Percentiles rank a stretch among this genome's conserved stretches.
phyloP scores from a whole-genome alignment of 1,140 invertebrate species.

The Zaprionus lachaisei region DNA sequence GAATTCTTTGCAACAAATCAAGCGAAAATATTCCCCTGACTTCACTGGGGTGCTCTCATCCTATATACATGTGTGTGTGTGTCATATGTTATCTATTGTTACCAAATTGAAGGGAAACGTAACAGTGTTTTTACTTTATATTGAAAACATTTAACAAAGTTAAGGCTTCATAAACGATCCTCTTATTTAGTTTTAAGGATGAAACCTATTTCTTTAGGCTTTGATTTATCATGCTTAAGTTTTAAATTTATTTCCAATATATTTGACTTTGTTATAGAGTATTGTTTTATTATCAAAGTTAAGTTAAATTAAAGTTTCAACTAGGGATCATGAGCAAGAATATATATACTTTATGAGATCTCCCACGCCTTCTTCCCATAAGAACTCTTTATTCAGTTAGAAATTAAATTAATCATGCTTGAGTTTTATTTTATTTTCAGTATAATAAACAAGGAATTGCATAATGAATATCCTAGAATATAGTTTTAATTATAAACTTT shows the following conservation, averaged over 20 bases:
- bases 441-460: too few relatives aligned
- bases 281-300: too few relatives aligned
- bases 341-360: too few relatives aligned
- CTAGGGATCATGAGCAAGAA: too few relatives aligned
- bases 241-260: background rate
- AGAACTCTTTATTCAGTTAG: too few relatives aligned
- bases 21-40: constrained; percentile 12
- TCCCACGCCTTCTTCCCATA: too few relatives aligned
- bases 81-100: background rate
- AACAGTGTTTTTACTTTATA: background rate
- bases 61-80: background rate
- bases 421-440: too few relatives aligned
- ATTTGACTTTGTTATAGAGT: too few relatives aligned
- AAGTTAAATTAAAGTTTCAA: too few relatives aligned
- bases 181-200: background rate
- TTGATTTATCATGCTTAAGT: background rate
- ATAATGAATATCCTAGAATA: too few relatives aligned
- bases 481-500: too few relatives aligned
- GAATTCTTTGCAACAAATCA: constrained; percentile 17
- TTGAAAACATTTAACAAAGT: background rate
- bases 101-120: background rate
- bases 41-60: background rate
- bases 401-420: too few relatives aligned
- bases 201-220: background rate
- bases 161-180: background rate